Conservation (phyloP, 1,140 invertebrate species). For the Phortica variegata region DNA sequence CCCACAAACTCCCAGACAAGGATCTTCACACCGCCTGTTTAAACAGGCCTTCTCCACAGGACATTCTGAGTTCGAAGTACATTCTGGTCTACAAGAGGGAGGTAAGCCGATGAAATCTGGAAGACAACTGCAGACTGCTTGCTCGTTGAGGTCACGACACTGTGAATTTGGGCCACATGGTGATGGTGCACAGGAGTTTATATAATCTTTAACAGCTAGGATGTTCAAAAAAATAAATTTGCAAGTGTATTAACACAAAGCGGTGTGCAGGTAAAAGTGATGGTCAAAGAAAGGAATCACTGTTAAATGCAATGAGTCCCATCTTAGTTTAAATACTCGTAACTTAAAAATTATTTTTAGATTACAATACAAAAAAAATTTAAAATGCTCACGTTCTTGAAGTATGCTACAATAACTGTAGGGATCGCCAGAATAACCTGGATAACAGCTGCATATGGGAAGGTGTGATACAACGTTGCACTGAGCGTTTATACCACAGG, state of each 20-base stretch:
- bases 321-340: not conserved
- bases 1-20: conserved; percentile 77
- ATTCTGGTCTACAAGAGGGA: conserved; percentile 79
- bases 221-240: conserved; percentile 16
- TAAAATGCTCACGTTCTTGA: conserved; percentile 48
- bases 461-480: conserved; percentile 78
- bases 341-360: not conserved
- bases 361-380: not conserved
- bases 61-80: conserved; percentile 82
- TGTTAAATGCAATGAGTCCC: no score
- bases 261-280: not conserved
- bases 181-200: conserved; percentile 64
- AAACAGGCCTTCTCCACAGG: conserved; percentile 76
- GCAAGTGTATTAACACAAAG: conserved; percentile 50
- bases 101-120: conserved; percentile 70
- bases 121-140: conserved; percentile 69
- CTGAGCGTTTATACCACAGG: conserved; percentile 75
- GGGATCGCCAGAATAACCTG: conserved; percentile 74
- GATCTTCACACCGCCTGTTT: conserved; percentile 76
- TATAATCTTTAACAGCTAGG: conserved; percentile 54
- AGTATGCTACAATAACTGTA: conserved; percentile 59
- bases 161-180: conserved; percentile 75
- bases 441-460: conserved; percentile 73
- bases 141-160: conserved; percentile 64
- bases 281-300: not conserved